These are phyloP conservation scores for Ptychoptera contaminata DNA, from an alignment of 2,888 invertebrate species.

Conservation along the genomic window DNA sequence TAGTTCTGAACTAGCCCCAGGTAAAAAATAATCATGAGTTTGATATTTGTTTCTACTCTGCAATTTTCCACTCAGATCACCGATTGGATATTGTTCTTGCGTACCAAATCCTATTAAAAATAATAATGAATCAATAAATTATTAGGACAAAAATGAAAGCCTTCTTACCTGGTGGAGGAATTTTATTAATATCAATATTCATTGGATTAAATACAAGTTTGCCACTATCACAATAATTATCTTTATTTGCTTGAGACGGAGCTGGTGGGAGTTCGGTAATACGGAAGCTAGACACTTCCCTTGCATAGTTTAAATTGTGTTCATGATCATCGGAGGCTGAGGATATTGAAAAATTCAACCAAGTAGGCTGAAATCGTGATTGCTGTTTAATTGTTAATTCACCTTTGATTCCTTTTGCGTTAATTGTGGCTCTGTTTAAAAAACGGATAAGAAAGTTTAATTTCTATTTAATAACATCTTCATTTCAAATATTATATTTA, in stretches of 20 bases:
- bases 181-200: constrained; percentile 34
- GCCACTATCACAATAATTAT: constrained; percentile 47
- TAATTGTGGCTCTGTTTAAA: constrained; percentile 47
- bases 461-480: background rate
- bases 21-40: constrained; percentile 48
- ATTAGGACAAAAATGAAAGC: constrained; percentile 15
- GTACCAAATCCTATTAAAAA: constrained; percentile 50
- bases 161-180: constrained; percentile 48
- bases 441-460: background rate
- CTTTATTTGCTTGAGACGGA: constrained; percentile 33
- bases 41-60: constrained; percentile 53
- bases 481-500: too few species aligned
- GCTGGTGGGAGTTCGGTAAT: constrained; percentile 55
- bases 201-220: constrained; percentile 66
- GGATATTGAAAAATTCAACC: constrained; percentile 52
- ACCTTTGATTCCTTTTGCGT: constrained; percentile 66
- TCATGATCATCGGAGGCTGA: constrained; percentile 49
- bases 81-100: constrained; percentile 80
- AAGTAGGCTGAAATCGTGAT: constrained; percentile 72
- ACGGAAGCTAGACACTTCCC: constrained; percentile 53
- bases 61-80: constrained; percentile 78
- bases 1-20: constrained; percentile 53
- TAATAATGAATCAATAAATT: constrained; percentile 5
- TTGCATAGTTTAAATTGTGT: constrained; percentile 55
- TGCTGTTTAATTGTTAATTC: constrained; percentile 61